A percentile compares a stretch with the other conserved stretches of the same genome.
phyloP scores from a whole-genome alignment of 2,888 invertebrate genomes.

The Cosmorhoe ocellata region DNA sequence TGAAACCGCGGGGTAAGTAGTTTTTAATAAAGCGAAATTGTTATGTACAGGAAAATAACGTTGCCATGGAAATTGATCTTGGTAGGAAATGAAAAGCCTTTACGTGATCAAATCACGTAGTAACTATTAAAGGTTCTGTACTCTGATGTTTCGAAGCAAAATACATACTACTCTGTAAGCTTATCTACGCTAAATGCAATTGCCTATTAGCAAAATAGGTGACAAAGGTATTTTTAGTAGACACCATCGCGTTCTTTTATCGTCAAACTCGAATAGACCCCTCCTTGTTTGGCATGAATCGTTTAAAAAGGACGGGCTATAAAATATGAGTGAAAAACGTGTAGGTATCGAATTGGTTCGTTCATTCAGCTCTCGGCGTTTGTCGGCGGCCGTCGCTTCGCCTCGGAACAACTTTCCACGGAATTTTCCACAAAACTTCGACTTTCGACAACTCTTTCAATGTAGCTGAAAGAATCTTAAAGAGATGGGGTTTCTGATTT shows the following conservation, averaged over 20 bases:
- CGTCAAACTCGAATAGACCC: constrained; percentile 19
- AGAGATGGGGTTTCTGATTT: constrained; percentile 19
- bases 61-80: too few species aligned
- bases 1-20: too few species aligned
- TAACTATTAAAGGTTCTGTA: too few species aligned
- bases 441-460: constrained; percentile 40
- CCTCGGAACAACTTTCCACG: constrained; percentile 37
- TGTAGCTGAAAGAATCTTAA: constrained; percentile 20
- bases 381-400: constrained; percentile 46
- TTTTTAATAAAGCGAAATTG: too few species aligned
- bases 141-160: too few species aligned
- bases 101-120: too few species aligned
- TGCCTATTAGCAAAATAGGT: too few species aligned
- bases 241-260: constrained; percentile 28
- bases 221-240: too few species aligned
- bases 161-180: too few species aligned
- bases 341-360: constrained; percentile 40
- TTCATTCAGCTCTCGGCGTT: constrained; percentile 53
- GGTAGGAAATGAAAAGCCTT: too few species aligned
- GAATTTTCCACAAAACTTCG: constrained; percentile 49
- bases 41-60: too few species aligned
- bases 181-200: too few species aligned
- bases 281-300: constrained; percentile 23
- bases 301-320: constrained; percentile 33
- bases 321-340: constrained; percentile 32